Evolutionary conservation across 2,797 vertebrate genomes (phyloP).

Genomic region (Peromyscus melanophrys): DNA sequence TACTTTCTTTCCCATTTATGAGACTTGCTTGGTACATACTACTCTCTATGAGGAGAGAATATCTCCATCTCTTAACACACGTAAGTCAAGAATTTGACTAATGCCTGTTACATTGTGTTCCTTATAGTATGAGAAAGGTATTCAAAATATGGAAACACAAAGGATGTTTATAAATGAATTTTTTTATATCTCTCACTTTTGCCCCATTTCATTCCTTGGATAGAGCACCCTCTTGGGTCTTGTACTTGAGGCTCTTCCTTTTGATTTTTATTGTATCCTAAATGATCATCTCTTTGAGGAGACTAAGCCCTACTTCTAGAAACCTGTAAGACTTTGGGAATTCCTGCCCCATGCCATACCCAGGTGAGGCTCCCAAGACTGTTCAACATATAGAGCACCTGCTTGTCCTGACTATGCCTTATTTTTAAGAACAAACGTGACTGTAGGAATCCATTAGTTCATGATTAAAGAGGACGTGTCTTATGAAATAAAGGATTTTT

Average conservation of each 20-base stretch:
- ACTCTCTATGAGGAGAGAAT: background rate
- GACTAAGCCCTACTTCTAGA: background rate
- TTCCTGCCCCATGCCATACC: background rate
- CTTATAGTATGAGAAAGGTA: background rate
- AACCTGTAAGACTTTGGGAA: background rate
- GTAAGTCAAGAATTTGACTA: background rate
- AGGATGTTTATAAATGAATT: background rate
- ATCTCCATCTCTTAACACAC: background rate
- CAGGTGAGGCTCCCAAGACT: background rate
- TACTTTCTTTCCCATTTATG: background rate
- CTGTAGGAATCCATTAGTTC: background rate
- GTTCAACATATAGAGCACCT: background rate
- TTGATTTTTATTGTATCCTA: background rate
- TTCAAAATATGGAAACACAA: background rate
- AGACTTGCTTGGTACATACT: background rate
- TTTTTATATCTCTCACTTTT: background rate
- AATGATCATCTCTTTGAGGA: background rate
- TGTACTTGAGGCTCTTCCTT: too few relatives aligned
- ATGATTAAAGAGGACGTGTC: background rate
- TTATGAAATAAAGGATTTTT: background rate
- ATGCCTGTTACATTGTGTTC: background rate
- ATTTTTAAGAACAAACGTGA: background rate
- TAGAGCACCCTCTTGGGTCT: rapidly evolving
- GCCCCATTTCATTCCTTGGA: background rate
- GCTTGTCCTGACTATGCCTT: background rate